Evolutionary conservation across 2,888 invertebrate species (phyloP).

Genomic region (Drosophila silvestris): DNA sequence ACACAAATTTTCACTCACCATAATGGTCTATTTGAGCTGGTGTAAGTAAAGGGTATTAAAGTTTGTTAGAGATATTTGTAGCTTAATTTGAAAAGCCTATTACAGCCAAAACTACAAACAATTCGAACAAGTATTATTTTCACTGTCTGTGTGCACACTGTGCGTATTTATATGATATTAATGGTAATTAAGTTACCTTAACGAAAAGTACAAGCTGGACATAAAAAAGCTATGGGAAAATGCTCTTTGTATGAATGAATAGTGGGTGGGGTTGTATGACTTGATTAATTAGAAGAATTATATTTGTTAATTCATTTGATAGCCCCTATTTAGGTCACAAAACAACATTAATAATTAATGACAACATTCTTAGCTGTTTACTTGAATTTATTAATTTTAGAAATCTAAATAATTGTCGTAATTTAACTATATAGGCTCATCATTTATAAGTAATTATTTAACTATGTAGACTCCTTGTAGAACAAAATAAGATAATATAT

Average conservation of each 20-base stretch:
- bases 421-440: background rate
- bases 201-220: background rate
- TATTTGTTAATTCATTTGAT: background rate
- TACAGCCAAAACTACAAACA: background rate
- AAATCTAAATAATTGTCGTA: background rate
- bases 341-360: background rate
- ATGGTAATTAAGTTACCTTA: background rate
- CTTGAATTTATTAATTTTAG: background rate
- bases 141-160: too few relatives aligned
- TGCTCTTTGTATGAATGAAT: background rate
- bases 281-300: background rate
- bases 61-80: conserved; percentile 1
- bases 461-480: background rate
- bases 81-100: background rate
- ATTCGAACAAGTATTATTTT: background rate
- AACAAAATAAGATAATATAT: too few relatives aligned
- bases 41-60: conserved; percentile 4
- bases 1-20: background rate
- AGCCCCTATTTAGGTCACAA: background rate
- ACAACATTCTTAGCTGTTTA: background rate
- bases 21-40: background rate
- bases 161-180: background rate
- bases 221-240: background rate
- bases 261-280: background rate
- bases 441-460: background rate